Conservation (phyloP, 2,888 invertebrate species). For the Brachyptera risi region DNA sequence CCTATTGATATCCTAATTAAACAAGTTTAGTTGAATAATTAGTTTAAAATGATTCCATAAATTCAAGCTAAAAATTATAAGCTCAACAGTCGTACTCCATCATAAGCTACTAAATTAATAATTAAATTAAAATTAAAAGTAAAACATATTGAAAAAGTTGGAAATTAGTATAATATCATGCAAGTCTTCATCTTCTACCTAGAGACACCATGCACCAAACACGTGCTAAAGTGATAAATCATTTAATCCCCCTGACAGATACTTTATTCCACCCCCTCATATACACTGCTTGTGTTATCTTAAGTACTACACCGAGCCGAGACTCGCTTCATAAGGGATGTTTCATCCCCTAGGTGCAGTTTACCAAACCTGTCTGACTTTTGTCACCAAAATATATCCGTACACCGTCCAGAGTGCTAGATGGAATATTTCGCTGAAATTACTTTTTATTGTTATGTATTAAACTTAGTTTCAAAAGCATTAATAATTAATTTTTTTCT, state of each 20-base stretch:
- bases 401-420: too few relatives aligned
- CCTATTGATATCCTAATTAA: too few relatives aligned
- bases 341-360: slow-evolving; percentile 18
- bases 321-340: slow-evolving; percentile 18
- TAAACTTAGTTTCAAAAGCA: neutral
- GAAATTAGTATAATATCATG: too few relatives aligned
- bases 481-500: neutral
- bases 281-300: slow-evolving; percentile 21
- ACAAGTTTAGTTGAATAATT: too few relatives aligned
- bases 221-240: slow-evolving; percentile 13
- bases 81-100: too few relatives aligned
- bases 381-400: slow-evolving; percentile 17
- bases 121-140: slow-evolving; percentile 19
- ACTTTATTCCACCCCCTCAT: slow-evolving; percentile 21
- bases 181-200: neutral
- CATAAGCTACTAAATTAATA: slow-evolving; percentile 12
- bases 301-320: slow-evolving; percentile 14
- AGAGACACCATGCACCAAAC: neutral
- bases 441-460: too few relatives aligned
- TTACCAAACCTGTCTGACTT: slow-evolving; percentile 17
- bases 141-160: slow-evolving; percentile 19
- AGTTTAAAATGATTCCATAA: too few relatives aligned
- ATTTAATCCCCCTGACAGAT: slow-evolving; percentile 14
- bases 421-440: too few relatives aligned
- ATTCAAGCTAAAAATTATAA: too few relatives aligned